A percentile compares a stretch with the other conserved stretches of the same genome.
phyloP scores from a whole-genome alignment of 2,888 invertebrate genomes.

The Chorisops tibialis region DNA sequence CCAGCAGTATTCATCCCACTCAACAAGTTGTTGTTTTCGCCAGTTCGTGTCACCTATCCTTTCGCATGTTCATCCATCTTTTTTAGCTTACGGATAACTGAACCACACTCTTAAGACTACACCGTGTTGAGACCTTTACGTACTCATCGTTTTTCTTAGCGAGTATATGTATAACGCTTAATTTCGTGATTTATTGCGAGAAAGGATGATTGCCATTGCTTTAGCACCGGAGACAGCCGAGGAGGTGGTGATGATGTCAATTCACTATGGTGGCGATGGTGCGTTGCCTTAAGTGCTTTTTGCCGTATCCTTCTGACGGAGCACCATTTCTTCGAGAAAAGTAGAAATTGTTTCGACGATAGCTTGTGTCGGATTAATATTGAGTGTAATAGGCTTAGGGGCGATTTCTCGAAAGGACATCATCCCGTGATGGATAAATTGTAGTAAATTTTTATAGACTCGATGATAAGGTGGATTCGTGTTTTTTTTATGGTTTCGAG shows the following conservation, averaged over 20 bases:
- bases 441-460: no score
- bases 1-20: background rate
- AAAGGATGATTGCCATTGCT: slow-evolving; percentile 11
- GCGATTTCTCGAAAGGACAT: background rate
- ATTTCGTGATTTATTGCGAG: slow-evolving; percentile 20
- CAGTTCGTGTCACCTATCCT: background rate
- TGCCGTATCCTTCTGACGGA: slow-evolving; percentile 27
- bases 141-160: slow-evolving; percentile 15
- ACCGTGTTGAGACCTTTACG: background rate
- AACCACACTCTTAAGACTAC: background rate
- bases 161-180: no score
- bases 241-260: slow-evolving; percentile 4
- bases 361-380: slow-evolving; percentile 22
- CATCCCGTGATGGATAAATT: no score
- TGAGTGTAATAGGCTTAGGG: slow-evolving; percentile 19
- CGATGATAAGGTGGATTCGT: no score
- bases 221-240: background rate
- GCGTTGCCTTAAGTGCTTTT: slow-evolving; percentile 29
- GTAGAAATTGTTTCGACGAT: slow-evolving; percentile 16
- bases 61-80: background rate
- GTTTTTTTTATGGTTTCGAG: no score
- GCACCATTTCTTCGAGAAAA: slow-evolving; percentile 8
- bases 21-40: slow-evolving; percentile 16
- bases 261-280: slow-evolving; percentile 3
- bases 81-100: background rate